phyloP scores from a whole-genome alignment of 2,113 vertebrate species.

The Nyctibius bracteatus region DNA sequence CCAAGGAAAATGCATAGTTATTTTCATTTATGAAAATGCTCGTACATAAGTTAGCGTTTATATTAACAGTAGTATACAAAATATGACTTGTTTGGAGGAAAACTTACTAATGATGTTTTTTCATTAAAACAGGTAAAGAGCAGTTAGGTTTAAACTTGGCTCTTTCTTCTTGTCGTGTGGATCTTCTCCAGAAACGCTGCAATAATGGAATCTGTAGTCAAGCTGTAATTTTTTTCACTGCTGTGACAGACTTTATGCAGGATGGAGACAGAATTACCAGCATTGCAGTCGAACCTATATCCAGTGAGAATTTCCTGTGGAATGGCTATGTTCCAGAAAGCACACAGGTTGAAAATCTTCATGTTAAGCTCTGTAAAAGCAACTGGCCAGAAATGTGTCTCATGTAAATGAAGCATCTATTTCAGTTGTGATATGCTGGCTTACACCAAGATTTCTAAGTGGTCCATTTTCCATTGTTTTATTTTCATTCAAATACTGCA shows the following conservation, averaged over 20 bases:
- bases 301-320: constrained; percentile 82
- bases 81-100: neutral
- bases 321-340: constrained; percentile 79
- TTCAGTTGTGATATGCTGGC: neutral
- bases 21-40: neutral
- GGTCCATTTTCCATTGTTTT: neutral
- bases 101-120: neutral
- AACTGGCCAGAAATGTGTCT: neutral
- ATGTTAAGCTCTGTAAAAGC: neutral
- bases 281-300: constrained; percentile 74
- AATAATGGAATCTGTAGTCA: constrained; percentile 72
- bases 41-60: neutral
- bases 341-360: constrained; percentile 71
- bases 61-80: neutral
- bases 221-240: constrained; percentile 74
- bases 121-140: constrained; percentile 62
- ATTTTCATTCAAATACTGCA: neutral
- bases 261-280: constrained; percentile 80
- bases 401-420: neutral
- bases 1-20: neutral
- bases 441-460: neutral
- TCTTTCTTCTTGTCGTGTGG: constrained; percentile 84
- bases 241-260: constrained; percentile 78
- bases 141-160: constrained; percentile 76
- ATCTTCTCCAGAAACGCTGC: constrained; percentile 75